A percentile compares a stretch with the other conserved stretches of the same genome.
Conservation (phyloP, 2,888 invertebrate genomes). For the Odontocerum albicorne region DNA sequence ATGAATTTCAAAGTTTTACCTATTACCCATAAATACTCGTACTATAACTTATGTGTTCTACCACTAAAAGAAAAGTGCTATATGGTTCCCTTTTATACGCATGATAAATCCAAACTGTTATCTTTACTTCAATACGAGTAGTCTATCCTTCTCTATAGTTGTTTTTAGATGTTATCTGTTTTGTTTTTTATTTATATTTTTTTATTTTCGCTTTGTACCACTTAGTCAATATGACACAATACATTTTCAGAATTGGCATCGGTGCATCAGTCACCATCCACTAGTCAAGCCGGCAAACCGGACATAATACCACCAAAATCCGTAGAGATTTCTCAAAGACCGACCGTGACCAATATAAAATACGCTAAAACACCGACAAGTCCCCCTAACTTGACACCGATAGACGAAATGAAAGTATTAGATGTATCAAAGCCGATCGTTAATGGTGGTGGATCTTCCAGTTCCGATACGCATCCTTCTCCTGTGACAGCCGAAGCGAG, state of each 20-base stretch:
- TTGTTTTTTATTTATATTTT: not conserved
- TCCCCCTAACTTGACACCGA: slow-evolving; percentile 54
- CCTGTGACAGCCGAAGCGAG: slow-evolving; percentile 40
- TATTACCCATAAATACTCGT: too few species aligned
- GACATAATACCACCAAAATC: slow-evolving; percentile 52
- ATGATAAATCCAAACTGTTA: too few species aligned
- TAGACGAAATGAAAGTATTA: slow-evolving; percentile 54
- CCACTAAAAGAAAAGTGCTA: too few species aligned
- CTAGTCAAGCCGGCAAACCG: slow-evolving; percentile 36
- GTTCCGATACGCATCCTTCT: slow-evolving; percentile 48
- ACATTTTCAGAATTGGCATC: slow-evolving; percentile 35
- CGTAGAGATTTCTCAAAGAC: slow-evolving; percentile 58
- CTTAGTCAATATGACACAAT: slow-evolving; percentile 12
- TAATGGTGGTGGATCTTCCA: slow-evolving; percentile 43
- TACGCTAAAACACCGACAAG: slow-evolving; percentile 58
- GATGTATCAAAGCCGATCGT: slow-evolving; percentile 42
- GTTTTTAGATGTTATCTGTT: not conserved
- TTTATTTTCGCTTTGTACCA: not conserved
- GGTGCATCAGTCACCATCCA: slow-evolving; percentile 29
- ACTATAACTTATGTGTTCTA: too few species aligned
- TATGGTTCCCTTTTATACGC: too few species aligned
- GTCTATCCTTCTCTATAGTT: too few species aligned
- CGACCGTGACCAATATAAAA: slow-evolving; percentile 41
- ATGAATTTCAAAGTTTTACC: too few species aligned
- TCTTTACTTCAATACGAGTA: too few species aligned